A percentile compares a stretch with the other conserved stretches of the same genome.
These are phyloP conservation scores for Notothenia rossii DNA, from an alignment of 2,113 vertebrate genomes.

Conservation along the genomic window DNA sequence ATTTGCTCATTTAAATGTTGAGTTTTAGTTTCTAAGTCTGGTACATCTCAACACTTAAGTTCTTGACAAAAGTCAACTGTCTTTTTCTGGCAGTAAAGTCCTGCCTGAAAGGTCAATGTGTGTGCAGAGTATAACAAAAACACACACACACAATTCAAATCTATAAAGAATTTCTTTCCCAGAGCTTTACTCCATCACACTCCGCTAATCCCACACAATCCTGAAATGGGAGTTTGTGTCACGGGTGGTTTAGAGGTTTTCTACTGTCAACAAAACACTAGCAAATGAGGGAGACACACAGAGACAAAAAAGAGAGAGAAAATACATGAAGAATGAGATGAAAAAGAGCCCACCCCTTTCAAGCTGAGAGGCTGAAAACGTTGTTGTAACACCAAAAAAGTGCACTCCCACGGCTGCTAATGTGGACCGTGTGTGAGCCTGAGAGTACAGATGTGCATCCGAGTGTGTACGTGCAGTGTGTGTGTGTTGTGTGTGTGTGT, in stretches of 20 bases:
- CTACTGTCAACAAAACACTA: constrained; percentile 74
- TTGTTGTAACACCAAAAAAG: constrained; percentile 59
- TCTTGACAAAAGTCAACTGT: constrained; percentile 6
- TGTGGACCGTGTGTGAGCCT: constrained; percentile 88
- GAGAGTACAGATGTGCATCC: constrained; percentile 73
- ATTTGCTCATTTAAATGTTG: neutral
- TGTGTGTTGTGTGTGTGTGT: constrained; percentile 17
- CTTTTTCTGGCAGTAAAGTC: constrained; percentile 24
- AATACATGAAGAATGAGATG: constrained; percentile 51
- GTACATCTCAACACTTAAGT: neutral
- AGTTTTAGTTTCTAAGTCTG: neutral
- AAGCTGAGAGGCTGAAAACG: constrained; percentile 72
- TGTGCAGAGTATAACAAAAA: constrained; percentile 10
- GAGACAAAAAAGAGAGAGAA: neutral
- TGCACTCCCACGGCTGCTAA: constrained; percentile 84
- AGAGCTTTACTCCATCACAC: constrained; percentile 47
- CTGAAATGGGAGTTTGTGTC: constrained; percentile 72
- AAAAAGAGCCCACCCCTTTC: constrained; percentile 58
- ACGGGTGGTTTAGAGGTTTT: constrained; percentile 73
- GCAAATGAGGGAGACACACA: neutral
- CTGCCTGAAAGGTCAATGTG: constrained; percentile 7
- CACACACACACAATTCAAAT: constrained; percentile 11
- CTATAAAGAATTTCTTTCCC: constrained; percentile 31
- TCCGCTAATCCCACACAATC: constrained; percentile 67
- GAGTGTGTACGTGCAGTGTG: neutral